Evolutionary conservation across 2,113 vertebrate species (phyloP).

Genomic region (Anoplopoma fimbria): DNA sequence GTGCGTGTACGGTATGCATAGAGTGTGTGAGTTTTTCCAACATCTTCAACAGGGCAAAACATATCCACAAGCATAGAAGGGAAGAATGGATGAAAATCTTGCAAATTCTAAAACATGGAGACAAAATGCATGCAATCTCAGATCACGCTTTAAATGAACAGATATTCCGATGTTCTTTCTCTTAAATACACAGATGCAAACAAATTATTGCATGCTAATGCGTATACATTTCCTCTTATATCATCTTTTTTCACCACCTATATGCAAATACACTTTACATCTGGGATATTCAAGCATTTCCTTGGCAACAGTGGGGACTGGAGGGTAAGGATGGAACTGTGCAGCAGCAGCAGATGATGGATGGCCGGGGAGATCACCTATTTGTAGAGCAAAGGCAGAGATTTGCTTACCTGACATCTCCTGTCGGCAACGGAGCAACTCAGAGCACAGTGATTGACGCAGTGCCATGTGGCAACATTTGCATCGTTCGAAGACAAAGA

Average conservation of each 20-base stretch:
- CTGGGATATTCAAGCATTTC: slow-evolving; percentile 19
- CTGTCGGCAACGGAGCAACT: slow-evolving; percentile 36
- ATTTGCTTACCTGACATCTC: slow-evolving; percentile 59
- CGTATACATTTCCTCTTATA: not conserved
- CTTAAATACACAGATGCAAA: not conserved
- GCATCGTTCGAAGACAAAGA: not conserved
- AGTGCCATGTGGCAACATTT: slow-evolving; percentile 20
- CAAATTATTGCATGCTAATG: not conserved
- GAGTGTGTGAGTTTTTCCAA: not conserved
- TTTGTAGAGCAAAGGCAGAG: slow-evolving; percentile 72
- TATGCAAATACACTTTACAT: slow-evolving; percentile 1
- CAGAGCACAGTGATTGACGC: slow-evolving; percentile 52
- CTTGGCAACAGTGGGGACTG: slow-evolving; percentile 41
- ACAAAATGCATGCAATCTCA: not conserved
- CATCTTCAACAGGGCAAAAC: not conserved
- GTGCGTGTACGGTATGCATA: not conserved
- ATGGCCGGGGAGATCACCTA: slow-evolving; percentile 73
- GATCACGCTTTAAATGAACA: too few relatives aligned
- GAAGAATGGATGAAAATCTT: not conserved
- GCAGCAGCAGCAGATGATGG: slow-evolving; percentile 67
- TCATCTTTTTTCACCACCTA: not conserved
- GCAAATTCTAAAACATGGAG: too few relatives aligned
- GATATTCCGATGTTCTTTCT: not conserved
- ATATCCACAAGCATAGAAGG: not conserved
- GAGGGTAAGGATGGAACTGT: slow-evolving; percentile 40